Evolutionary conservation across 1,140 invertebrate genomes (phyloP), one percentile per base, ranked within the genome.

Genomic region (Camponotus pennsylvanicus): DNA sequence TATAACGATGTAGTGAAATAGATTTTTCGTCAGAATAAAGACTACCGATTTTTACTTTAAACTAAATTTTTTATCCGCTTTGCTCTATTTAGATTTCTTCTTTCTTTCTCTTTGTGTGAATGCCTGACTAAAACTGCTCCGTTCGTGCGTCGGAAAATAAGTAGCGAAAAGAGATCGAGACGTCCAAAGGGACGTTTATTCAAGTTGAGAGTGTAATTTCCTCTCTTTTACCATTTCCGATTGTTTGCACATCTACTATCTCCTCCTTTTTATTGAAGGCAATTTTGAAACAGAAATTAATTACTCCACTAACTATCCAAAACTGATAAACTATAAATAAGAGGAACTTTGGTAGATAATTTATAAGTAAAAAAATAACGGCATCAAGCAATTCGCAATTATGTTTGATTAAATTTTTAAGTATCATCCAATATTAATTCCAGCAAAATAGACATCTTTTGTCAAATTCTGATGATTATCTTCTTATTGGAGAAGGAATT

Each of bases 401-500:
- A 37, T 59, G 4, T 52, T 15, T 57, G 55, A 73, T 61, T 3
- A 1, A 13, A 7, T 15, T 82, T 61, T 59, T 13, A 45, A 71
- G 11, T 61, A 27, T 21, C n/a, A 42, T n/a, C 32, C 27, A 73
- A 83, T 82, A 73, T 73, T 45, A 63, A 42, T 61, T 83, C 11
- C 37, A 61, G 13, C 67, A 49, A 73, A 75, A 49, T 32, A 49
- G 27, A 83, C 55, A 69, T 73, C 55, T 83, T 8, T 61, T 27
- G 18, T 32, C 32, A 32, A 40, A 13, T 49, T 7, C 34, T 27
- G 55, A 83, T 83, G 40, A 83, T 83, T 73, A 83, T 75, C 27
- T 83, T 83, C 32, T 83, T 75, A 83, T 75, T 83, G 55, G 55
- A 70, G 32, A 63, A 45, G 15, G n/a, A 73, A 73, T 83, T 83